A percentile compares a stretch with the other conserved stretches of the same genome.
These are phyloP conservation scores for Drosophila cardini DNA, from an alignment of 1,140 invertebrate species.

Conservation along the genomic window DNA sequence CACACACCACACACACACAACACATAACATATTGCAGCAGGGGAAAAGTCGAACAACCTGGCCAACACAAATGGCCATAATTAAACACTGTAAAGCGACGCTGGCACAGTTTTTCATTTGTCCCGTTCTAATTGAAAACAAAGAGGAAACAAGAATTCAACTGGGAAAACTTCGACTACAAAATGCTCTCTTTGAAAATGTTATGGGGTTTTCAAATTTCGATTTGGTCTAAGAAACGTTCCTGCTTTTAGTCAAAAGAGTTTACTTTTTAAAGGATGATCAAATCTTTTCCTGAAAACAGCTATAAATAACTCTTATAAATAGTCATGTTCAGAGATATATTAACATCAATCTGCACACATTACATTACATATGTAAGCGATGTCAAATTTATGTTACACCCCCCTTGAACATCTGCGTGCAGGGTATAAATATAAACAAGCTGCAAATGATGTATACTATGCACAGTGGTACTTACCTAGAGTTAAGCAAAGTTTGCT, in stretches of 20 bases:
- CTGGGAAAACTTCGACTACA: neutral
- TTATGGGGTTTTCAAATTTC: too few relatives aligned
- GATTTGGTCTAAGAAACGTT: too few relatives aligned
- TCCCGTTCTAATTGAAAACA: conserved; percentile 57
- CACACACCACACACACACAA: conserved; percentile 27
- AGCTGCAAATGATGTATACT: conserved; percentile 2
- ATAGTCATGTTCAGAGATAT: too few relatives aligned
- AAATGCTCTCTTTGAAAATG: conserved; percentile 5
- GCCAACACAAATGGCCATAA: conserved; percentile 50
- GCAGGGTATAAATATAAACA: conserved; percentile 37
- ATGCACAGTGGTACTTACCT: conserved; percentile 11
- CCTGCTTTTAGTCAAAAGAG: too few relatives aligned
- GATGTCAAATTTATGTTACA: neutral
- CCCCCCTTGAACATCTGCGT: conserved; percentile 17
- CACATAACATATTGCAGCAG: neutral
- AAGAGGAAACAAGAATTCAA: neutral
- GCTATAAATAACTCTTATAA: too few relatives aligned
- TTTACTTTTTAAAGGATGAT: too few relatives aligned
- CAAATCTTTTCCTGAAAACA: too few relatives aligned
- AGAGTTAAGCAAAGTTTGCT: too few relatives aligned
- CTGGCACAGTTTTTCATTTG: conserved; percentile 59
- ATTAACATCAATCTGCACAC: too few relatives aligned
- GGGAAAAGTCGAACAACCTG: conserved; percentile 7
- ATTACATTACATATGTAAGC: too few relatives aligned
- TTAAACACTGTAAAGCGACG: conserved; percentile 61